These are phyloP conservation scores for Psittacula derbiana DNA, from an alignment of 2,797 vertebrate genomes.

Conservation along the genomic window DNA sequence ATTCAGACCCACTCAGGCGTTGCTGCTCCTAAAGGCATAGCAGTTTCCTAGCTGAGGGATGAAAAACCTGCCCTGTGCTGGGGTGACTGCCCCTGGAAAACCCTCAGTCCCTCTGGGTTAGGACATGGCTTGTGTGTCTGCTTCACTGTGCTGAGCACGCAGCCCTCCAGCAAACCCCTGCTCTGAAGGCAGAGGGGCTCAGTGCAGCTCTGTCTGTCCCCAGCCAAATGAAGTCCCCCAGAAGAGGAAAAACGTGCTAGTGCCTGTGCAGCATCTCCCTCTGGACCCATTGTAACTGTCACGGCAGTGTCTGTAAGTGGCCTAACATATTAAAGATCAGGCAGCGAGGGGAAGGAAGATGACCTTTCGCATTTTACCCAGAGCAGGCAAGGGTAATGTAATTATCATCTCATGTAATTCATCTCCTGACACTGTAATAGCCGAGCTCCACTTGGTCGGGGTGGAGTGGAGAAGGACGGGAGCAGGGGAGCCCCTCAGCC, in stretches of 20 bases:
- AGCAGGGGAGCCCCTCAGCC: neutral
- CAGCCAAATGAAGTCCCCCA: neutral
- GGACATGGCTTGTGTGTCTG: neutral
- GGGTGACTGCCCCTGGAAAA: neutral
- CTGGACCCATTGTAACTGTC: constrained; percentile 41
- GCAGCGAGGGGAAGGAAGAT: constrained; percentile 33
- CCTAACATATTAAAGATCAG: constrained; percentile 48
- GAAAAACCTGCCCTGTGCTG: neutral
- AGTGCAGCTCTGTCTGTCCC: neutral
- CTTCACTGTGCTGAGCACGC: neutral
- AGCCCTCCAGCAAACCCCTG: neutral
- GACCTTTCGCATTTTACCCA: constrained; percentile 69
- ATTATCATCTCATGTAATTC: constrained; percentile 50
- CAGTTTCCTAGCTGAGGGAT: neutral
- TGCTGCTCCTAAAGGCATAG: neutral
- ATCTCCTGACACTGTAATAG: constrained; percentile 20
- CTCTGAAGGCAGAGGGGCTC: neutral
- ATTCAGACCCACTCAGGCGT: neutral
- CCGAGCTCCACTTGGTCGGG: neutral
- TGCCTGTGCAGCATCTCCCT: neutral
- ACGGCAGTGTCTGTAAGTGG: neutral
- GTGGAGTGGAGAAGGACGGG: neutral
- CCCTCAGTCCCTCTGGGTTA: neutral
- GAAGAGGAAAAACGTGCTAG: neutral
- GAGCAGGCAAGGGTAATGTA: constrained; percentile 55